Evolutionary conservation across 2,888 invertebrate genomes (phyloP).

Genomic region (Cheilosia pagana): DNA sequence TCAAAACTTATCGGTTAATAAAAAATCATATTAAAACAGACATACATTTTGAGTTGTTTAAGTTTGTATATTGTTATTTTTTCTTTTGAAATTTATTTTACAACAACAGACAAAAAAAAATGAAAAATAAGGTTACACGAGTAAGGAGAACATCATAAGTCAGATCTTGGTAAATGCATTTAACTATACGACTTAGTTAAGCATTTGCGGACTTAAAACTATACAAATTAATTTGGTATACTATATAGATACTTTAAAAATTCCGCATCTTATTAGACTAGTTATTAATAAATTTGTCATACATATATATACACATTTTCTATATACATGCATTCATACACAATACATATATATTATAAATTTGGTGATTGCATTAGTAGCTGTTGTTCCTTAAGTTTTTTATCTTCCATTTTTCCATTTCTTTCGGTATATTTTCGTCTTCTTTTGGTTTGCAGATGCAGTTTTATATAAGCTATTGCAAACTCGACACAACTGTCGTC

Average conservation of each 20-base stretch:
- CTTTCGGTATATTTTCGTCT: constrained; percentile 84
- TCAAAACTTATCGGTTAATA: too few species aligned
- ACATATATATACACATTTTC: not conserved
- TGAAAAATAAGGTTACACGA: too few species aligned
- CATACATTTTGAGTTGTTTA: too few species aligned
- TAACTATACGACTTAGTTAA: too few species aligned
- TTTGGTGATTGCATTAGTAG: constrained; percentile 7
- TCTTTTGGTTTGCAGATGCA: constrained; percentile 89
- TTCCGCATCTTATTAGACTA: not conserved
- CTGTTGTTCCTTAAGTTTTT: constrained; percentile 31
- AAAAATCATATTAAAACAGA: too few species aligned
- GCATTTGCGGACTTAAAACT: too few species aligned
- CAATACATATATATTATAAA: not conserved
- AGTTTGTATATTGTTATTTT: too few species aligned
- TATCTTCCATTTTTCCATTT: not conserved
- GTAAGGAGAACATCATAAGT: too few species aligned
- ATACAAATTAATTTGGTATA: too few species aligned
- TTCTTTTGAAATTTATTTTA: too few species aligned
- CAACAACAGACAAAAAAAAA: too few species aligned
- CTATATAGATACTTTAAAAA: not conserved
- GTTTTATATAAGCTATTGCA: constrained; percentile 91
- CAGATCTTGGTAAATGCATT: too few species aligned
- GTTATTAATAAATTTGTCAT: not conserved
- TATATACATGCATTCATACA: not conserved
- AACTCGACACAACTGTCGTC: constrained; percentile 93